Evolutionary conservation across 2,888 invertebrate genomes (phyloP), one percentile per base, ranked within the genome.

Genomic region (Scaptomyza tumidula): DNA sequence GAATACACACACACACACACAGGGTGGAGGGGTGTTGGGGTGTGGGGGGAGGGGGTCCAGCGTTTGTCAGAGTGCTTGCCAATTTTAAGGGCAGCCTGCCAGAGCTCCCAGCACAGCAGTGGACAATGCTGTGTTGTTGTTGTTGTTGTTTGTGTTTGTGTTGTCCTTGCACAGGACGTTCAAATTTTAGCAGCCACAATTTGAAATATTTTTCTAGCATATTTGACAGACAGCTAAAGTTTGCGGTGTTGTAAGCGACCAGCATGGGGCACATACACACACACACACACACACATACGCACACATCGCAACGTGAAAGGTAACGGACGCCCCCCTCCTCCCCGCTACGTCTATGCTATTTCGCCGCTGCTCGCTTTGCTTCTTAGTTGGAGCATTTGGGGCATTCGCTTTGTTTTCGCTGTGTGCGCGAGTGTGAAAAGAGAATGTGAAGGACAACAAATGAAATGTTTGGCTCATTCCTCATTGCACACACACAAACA

Each of bases 151-250:
- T n/a, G 14, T 39, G n/a, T n/a, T 49, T 27, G 31, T n/a, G 29
- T 16, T 62, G 31, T 56, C 10, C 45, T 39, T 44, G 56, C 71
- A 49, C 54, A 68, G 75, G 46, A 73, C 63, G 83, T 84, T 84
- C 84, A 86, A 83, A 77, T 83, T 83, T 88, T 83, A 88, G 88
- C 88, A 83, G 81, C 88, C 86, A 86, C 88, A 83, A 88, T 88
- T 83, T 88, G 83, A 88, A 83, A 83, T 83, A 83, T 83, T 83
- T 88, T 84, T 71, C 78, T 63, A 75, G 88, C 84, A 88, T 83
- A 83, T 88, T 83, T 83, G 88, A 83, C 88, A 83, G 83, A 88
- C 88, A 84, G 88, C 75, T 78, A 81, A 88, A 84, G 78, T 86
- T 81, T 88, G 86, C 49, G 88, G 85, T 77, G 33, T 35, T 19